A percentile compares a stretch with the other conserved stretches of the same genome.
Conservation (phyloP, 1,140 invertebrate genomes). For the Gyrodactylus salaris region DNA sequence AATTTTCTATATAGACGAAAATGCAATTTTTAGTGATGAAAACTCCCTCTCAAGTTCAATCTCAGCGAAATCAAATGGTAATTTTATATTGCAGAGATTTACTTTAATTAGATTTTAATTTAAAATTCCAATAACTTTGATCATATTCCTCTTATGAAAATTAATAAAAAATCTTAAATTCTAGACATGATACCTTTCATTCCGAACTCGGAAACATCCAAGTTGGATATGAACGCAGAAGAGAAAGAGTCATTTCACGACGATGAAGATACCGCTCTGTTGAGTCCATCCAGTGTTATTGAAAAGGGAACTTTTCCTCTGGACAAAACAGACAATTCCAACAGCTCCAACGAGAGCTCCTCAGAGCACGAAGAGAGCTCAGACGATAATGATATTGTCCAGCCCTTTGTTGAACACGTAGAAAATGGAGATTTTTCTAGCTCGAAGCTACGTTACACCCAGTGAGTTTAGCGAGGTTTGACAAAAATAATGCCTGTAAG, state of each 20-base stretch:
- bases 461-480: too few species aligned
- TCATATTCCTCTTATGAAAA: too few species aligned
- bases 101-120: too few species aligned
- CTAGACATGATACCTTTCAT: not conserved
- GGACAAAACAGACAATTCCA: too few species aligned
- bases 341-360: not conserved
- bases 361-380: not conserved
- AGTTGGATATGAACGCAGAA: not conserved
- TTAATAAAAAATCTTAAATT: not conserved
- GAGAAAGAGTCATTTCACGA: not conserved
- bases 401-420: not conserved
- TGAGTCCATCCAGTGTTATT: not conserved
- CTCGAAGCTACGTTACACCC: not conserved
- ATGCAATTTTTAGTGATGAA: not conserved
- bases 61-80: not conserved
- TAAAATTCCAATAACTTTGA: too few species aligned
- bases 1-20: not conserved
- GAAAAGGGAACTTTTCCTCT: too few species aligned
- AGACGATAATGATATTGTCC: not conserved
- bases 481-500: too few species aligned
- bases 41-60: not conserved
- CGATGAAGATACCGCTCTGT: not conserved
- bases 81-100: not conserved
- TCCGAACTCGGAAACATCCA: not conserved
- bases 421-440: not conserved